These are phyloP conservation scores for Lasioglossum figueresi DNA, from an alignment of 2,888 invertebrate genomes.

Conservation along the genomic window DNA sequence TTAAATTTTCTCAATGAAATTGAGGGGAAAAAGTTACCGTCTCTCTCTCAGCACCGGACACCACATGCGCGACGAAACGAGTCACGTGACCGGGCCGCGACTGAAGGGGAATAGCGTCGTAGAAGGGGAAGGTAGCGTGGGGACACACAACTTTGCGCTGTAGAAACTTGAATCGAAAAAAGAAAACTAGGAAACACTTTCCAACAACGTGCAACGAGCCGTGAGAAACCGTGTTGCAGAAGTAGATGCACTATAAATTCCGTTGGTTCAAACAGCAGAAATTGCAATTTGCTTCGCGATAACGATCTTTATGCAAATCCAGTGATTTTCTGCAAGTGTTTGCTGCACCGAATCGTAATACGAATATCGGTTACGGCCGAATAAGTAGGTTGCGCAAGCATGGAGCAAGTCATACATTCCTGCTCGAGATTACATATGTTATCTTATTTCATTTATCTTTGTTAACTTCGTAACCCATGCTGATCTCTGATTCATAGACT, in stretches of 20 bases:
- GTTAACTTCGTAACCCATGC: not conserved
- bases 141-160: no score
- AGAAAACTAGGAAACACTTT: not conserved
- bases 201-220: not conserved
- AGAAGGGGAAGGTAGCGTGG: no score
- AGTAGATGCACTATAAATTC: not conserved
- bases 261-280: not conserved
- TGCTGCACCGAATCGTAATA: slow-evolving; percentile 1
- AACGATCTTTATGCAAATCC: not conserved
- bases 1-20: no score
- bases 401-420: not conserved
- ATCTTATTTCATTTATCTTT: not conserved
- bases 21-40: no score
- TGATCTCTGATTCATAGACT: not conserved
- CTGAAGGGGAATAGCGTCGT: no score
- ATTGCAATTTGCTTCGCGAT: not conserved
- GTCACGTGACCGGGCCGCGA: no score
- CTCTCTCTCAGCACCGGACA: no score
- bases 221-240: not conserved
- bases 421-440: not conserved
- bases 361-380: not conserved
- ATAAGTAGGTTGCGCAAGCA: not conserved
- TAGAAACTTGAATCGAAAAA: not conserved
- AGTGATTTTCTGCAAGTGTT: slow-evolving; percentile 7
- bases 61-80: no score